A percentile compares a stretch with the other conserved stretches of the same genome.
Evolutionary conservation across 2,797 vertebrate genomes (phyloP).

Genomic region (Manis javanica): DNA sequence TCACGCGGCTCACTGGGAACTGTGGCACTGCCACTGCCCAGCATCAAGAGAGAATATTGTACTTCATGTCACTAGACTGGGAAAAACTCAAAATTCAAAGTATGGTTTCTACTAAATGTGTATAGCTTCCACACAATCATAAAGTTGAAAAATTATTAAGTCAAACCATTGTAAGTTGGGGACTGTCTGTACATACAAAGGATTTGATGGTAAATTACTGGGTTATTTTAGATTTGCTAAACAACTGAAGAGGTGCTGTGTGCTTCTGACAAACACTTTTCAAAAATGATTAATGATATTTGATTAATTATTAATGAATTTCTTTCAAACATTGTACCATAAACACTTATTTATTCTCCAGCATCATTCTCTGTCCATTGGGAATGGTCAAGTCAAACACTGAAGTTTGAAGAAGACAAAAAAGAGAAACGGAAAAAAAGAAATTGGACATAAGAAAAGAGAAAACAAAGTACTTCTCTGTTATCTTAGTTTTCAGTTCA

Average conservation of each 20-base stretch:
- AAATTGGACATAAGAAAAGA: neutral
- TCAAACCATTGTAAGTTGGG: neutral
- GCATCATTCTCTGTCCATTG: neutral
- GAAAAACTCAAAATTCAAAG: neutral
- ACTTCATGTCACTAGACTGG: neutral
- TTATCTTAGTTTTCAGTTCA: neutral
- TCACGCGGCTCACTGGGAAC: neutral
- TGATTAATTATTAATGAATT: too few relatives aligned
- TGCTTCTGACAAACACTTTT: conserved; percentile 14
- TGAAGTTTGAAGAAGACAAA: neutral
- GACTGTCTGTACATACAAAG: neutral
- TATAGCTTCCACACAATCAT: neutral
- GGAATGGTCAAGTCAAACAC: conserved; percentile 37
- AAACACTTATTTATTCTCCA: neutral
- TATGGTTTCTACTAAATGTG: neutral
- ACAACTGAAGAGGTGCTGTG: neutral
- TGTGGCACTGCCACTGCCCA: neutral
- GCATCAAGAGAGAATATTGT: neutral
- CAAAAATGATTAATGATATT: neutral
- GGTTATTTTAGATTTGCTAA: neutral
- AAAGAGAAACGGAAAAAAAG: neutral
- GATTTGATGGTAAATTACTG: neutral
- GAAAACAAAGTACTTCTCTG: neutral
- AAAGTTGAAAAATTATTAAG: neutral
- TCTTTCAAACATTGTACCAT: neutral